These are phyloP conservation scores for Erethizon dorsatum DNA, from an alignment of 2,797 vertebrate species.

Conservation along the genomic window DNA sequence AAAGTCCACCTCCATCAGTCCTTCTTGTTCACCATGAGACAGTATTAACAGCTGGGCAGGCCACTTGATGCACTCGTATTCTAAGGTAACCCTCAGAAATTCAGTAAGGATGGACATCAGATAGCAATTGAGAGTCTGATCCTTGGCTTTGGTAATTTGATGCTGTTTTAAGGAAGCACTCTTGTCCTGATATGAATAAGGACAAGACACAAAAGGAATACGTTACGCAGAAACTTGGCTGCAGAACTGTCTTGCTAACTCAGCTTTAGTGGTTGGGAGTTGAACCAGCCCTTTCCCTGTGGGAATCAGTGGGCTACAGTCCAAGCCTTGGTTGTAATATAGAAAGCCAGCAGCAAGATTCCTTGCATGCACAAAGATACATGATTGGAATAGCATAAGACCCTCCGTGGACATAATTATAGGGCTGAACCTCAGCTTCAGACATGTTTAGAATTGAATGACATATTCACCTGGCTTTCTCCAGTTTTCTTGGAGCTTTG, in stretches of 20 bases:
- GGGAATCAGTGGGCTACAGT: neutral
- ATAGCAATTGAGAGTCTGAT: neutral
- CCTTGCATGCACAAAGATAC: neutral
- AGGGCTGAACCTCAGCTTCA: neutral
- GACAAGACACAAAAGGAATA: neutral
- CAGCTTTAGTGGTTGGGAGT: neutral
- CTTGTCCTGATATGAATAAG: constrained; percentile 6
- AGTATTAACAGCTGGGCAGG: neutral
- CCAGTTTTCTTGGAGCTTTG: neutral
- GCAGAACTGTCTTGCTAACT: neutral
- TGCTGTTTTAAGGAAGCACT: neutral
- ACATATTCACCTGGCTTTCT: neutral
- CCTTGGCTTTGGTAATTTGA: neutral
- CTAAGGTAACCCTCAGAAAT: neutral
- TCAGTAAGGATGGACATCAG: neutral
- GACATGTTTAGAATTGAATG: neutral
- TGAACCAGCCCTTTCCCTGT: neutral
- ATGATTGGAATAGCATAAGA: neutral
- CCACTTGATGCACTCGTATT: neutral
- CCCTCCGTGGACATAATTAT: neutral
- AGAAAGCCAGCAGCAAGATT: neutral
- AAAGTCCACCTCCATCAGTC: neutral
- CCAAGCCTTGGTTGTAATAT: neutral
- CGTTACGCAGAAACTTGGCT: neutral
- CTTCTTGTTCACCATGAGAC: neutral